A percentile compares a stretch with the other conserved stretches of the same genome.
Evolutionary conservation across 2,888 invertebrate species (phyloP).

Genomic region (Laspeyria flexula): DNA sequence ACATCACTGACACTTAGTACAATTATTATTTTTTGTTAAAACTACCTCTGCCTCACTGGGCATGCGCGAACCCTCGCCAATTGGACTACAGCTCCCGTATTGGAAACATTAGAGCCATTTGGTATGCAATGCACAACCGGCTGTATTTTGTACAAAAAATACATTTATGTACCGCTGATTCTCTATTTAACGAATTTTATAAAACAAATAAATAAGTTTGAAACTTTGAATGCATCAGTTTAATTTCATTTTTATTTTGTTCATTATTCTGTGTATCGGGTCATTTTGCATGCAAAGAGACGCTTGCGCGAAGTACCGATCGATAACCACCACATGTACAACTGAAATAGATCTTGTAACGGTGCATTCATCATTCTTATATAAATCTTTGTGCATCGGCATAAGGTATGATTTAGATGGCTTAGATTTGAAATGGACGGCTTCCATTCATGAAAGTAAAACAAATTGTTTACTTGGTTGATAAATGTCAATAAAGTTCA

Average conservation of each 20-base stretch:
- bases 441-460: constrained; percentile 53
- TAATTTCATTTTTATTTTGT: constrained; percentile 8
- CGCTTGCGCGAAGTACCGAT: constrained; percentile 78
- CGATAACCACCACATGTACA: constrained; percentile 60
- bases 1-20: constrained; percentile 73
- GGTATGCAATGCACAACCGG: constrained; percentile 47
- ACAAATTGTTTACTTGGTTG: constrained; percentile 53
- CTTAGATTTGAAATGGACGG: constrained; percentile 18
- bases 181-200: not conserved
- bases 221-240: constrained; percentile 5
- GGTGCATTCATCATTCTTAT: constrained; percentile 14
- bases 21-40: constrained; percentile 64
- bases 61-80: constrained; percentile 78
- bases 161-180: not conserved
- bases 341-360: constrained; percentile 43
- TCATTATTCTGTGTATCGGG: constrained; percentile 24
- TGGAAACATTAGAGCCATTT: constrained; percentile 43
- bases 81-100: constrained; percentile 68
- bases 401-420: constrained; percentile 40
- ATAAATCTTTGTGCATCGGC: constrained; percentile 20
- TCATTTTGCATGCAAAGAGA: constrained; percentile 39
- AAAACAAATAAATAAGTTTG: not conserved
- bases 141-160: constrained; percentile 32
- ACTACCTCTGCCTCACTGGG: constrained; percentile 49
- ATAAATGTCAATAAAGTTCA: constrained; percentile 57